A percentile compares a stretch with the other conserved stretches of the same genome.
Evolutionary conservation across 1,140 invertebrate species (phyloP).

Genomic region (Campoletis sonorensis): DNA sequence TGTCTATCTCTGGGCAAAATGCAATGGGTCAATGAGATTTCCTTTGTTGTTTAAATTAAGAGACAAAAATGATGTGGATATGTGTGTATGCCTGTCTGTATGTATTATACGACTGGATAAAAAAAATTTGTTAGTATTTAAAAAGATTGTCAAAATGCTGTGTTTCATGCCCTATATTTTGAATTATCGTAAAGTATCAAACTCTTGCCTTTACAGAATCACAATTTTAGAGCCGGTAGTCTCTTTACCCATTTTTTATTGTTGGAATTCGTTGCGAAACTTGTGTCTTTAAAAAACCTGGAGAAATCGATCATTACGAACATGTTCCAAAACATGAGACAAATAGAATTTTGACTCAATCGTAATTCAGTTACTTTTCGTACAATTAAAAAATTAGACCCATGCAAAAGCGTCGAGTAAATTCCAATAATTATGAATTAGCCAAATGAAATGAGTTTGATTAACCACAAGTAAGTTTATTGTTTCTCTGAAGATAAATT

Average conservation of each 20-base stretch:
- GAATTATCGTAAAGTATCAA: not conserved
- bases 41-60: not conserved
- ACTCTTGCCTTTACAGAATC: not conserved
- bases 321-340: too few relatives aligned
- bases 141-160: not conserved
- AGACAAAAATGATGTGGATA: slow-evolving; percentile 11
- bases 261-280: slow-evolving; percentile 17
- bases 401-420: too few relatives aligned
- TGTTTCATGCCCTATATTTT: slow-evolving; percentile 11
- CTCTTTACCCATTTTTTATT: not conserved
- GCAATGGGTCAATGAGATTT: not conserved
- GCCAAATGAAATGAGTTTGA: not conserved
- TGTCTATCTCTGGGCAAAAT: too few relatives aligned
- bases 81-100: slow-evolving; percentile 14
- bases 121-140: slow-evolving; percentile 4
- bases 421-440: too few relatives aligned
- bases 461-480: too few relatives aligned
- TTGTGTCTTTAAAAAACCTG: not conserved
- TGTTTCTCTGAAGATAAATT: too few relatives aligned
- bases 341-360: too few relatives aligned
- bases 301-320: too few relatives aligned
- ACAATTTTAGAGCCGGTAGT: not conserved
- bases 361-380: too few relatives aligned
- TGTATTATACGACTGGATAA: not conserved
- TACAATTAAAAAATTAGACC: too few relatives aligned